Evolutionary conservation across 2,113 vertebrate species (phyloP).

Genomic region (Peucedramus taeniatus): DNA sequence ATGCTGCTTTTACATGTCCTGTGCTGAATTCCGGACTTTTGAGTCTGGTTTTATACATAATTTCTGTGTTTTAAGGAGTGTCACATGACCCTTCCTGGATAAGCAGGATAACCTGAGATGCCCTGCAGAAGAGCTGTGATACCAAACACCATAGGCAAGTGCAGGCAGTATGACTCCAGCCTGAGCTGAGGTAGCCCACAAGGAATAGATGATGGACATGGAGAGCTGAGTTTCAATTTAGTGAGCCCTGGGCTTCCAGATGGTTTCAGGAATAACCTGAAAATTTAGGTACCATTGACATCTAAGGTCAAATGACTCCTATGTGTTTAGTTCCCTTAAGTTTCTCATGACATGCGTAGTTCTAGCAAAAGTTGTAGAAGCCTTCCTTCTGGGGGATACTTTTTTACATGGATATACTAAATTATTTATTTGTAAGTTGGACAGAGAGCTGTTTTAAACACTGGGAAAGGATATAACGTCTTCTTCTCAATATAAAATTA

Average conservation of each 20-base stretch:
- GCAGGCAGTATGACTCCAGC: neutral
- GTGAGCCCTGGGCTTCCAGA: neutral
- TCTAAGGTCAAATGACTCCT: neutral
- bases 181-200: neutral
- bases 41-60: neutral
- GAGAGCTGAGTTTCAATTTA: neutral
- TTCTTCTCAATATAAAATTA: neutral
- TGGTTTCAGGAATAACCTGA: neutral
- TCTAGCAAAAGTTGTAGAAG: neutral
- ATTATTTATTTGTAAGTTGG: neutral
- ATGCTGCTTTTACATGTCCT: fast-evolving
- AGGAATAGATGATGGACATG: neutral
- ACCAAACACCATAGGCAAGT: neutral
- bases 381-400: neutral
- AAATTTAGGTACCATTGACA: neutral
- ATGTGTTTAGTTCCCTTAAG: neutral
- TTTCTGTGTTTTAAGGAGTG: neutral
- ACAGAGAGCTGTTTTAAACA: neutral
- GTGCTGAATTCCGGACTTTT: neutral
- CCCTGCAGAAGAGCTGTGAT: neutral
- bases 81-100: neutral
- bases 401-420: neutral
- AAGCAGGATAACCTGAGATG: neutral
- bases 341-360: neutral
- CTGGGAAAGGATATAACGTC: neutral